phyloP scores from a whole-genome alignment of 2,113 vertebrate species.

The Neodon shergylaensis region DNA sequence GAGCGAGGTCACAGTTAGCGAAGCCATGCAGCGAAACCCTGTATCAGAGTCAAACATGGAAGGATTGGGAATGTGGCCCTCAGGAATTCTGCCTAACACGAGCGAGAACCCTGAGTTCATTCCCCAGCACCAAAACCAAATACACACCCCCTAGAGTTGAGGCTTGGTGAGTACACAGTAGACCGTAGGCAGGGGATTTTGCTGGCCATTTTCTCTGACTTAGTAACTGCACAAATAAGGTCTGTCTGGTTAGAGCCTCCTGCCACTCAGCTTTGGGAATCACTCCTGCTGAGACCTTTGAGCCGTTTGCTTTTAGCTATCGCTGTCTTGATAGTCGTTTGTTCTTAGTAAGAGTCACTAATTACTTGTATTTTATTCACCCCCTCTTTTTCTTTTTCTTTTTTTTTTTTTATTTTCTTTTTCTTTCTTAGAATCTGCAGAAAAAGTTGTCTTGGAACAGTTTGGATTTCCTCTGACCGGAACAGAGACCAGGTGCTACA shows the following conservation, averaged over 20 bases:
- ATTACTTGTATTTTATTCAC: background rate
- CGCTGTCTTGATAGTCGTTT: background rate
- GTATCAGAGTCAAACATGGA: background rate
- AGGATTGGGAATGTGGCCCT: background rate
- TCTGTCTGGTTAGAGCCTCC: background rate
- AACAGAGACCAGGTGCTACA: constrained; percentile 86
- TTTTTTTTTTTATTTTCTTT: background rate
- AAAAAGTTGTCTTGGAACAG: constrained; percentile 82
- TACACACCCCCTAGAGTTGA: background rate
- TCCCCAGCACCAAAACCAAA: background rate
- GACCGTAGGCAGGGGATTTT: background rate
- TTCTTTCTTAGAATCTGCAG: constrained; percentile 76
- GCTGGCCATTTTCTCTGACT: background rate
- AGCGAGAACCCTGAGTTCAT: background rate
- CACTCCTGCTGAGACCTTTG: background rate
- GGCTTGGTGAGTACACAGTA: background rate
- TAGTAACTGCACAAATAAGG: background rate
- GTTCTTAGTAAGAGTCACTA: constrained; percentile 20
- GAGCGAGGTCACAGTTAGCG: background rate
- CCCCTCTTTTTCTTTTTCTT: background rate
- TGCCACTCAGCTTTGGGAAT: background rate
- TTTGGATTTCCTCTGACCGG: constrained; percentile 89
- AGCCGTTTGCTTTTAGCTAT: background rate
- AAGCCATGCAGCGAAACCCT: background rate
- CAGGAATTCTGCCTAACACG: background rate